Percentiles rank a stretch among this genome's conserved stretches.
phyloP scores from a whole-genome alignment of 2,113 vertebrate genomes.

The Thunnus maccoyii region DNA sequence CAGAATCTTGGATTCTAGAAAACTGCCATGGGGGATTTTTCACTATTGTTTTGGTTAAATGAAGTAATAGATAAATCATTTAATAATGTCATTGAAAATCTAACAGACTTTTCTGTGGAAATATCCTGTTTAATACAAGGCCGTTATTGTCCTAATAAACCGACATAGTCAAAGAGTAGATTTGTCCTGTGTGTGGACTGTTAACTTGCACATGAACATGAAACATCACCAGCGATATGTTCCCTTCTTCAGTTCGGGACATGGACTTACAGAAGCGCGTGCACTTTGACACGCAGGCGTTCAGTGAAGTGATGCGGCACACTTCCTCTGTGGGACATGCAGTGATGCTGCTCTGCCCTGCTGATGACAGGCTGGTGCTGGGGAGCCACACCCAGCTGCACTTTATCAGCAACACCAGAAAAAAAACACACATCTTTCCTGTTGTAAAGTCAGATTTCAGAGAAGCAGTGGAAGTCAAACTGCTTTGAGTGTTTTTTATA shows the following conservation, averaged over 20 bases:
- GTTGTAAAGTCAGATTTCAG: neutral
- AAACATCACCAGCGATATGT: neutral
- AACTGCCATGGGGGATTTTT: too few species aligned
- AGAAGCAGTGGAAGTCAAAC: constrained; percentile 41
- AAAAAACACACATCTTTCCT: constrained; percentile 32
- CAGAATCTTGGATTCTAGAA: too few species aligned
- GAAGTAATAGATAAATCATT: too few species aligned
- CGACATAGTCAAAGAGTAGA: too few species aligned
- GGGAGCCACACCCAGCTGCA: constrained; percentile 56
- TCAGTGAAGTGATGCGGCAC: neutral
- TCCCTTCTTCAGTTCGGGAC: neutral
- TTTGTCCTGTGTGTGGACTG: neutral
- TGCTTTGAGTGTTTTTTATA: neutral
- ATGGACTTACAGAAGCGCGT: neutral
- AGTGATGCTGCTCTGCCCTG: constrained; percentile 17
- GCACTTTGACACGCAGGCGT: neutral
- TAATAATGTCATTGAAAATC: too few species aligned
- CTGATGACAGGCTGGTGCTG: constrained; percentile 41
- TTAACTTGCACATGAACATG: neutral
- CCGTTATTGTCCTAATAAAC: neutral
- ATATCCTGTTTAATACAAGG: neutral
- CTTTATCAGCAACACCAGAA: constrained; percentile 1
- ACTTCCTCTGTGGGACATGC: constrained; percentile 9
- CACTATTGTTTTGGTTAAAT: too few species aligned
- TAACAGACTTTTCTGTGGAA: neutral